A percentile compares a stretch with the other conserved stretches of the same genome.
Conservation (phyloP, 37 sponge, comb jelly and placozoan species). For the Aphrocallistes beatrix region DNA sequence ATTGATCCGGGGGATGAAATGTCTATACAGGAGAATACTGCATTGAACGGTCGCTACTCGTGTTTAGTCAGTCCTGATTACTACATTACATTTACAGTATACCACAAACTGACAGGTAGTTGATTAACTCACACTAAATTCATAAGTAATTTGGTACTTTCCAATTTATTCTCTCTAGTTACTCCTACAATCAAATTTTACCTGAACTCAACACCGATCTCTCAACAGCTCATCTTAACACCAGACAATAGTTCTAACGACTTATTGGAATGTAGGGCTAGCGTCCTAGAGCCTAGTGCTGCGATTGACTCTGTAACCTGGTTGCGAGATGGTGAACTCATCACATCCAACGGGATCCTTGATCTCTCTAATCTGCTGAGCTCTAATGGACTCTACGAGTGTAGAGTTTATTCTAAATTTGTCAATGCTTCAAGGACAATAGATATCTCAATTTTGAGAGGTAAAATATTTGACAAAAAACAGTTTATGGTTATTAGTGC, state of each 20-base stretch:
- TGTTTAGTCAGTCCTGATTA: not conserved
- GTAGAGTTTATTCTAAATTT: not conserved
- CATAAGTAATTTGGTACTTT: not conserved
- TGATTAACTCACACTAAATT: not conserved
- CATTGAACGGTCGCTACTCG: not conserved
- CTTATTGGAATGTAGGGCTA: not conserved
- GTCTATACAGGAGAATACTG: not conserved
- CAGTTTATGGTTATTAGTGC: not conserved
- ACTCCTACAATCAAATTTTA: not conserved
- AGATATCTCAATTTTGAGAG: not conserved
- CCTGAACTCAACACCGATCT: not conserved
- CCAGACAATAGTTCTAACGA: not conserved
- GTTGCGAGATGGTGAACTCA: not conserved
- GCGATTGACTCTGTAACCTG: not conserved
- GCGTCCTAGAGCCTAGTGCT: not conserved
- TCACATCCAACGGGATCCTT: not conserved
- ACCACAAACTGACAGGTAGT: not conserved
- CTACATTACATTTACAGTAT: not conserved
- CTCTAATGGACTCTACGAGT: not conserved
- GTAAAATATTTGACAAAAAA: not conserved
- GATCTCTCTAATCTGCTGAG: not conserved
- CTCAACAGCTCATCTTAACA: not conserved
- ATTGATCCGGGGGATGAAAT: not conserved
- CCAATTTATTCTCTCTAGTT: not conserved
- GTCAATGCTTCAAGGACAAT: not conserved